Base-by-base conservation (phyloP, 1,140 invertebrate species). In the Helicorthomorpha holstii region DNA sequence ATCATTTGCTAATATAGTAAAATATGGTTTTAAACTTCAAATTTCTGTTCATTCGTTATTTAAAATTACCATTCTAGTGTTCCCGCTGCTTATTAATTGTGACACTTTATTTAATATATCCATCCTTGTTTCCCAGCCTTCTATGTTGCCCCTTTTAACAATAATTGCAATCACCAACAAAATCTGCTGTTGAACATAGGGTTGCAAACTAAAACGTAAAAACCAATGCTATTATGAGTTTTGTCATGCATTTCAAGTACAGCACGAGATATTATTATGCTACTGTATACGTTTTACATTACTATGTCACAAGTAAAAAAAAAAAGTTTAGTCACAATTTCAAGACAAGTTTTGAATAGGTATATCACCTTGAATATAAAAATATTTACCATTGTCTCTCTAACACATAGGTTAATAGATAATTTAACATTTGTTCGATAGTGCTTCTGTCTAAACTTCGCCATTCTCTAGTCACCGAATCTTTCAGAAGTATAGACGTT, bases 381-480 rank as follows among this genome's bases (percentile, higher is more conserved):
- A 12, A 22, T 25, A 2, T n/a, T 14, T 10, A 22, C 53, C 57
- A 63, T 41, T 77, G 75, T 53, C 76, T 71, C 64, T 77, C 79
- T 50, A 84, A 72, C 34, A 88, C 74, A 66, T 85, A 89, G 51
- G 80, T 76, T 7, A 89, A 69, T 50, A 91, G 70, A 66, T 88
- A 91, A 57, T 82, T 76, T 55, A 80, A 69, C n/a, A 90, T 66
- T 14, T 79, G 77, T 44, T 74, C 69, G 45, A 84, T 78, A 65
- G 86, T 80, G 50, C 70, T 69, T 52, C 76, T 69, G 27, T 71
- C 68, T 29, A 91, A 59, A 55, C 77, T 66, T 19, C 70, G 68
- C 87, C 87, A 91, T 72, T 91, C 85, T 64, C 81, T 72, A 47
- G 91, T 79, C 4, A 92, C 64, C 25, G 83, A 81, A 58, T 80